Evolutionary conservation across 2,113 vertebrate species (phyloP), one percentile per base, ranked within the genome.

Genomic region (Geothlypis trichas): DNA sequence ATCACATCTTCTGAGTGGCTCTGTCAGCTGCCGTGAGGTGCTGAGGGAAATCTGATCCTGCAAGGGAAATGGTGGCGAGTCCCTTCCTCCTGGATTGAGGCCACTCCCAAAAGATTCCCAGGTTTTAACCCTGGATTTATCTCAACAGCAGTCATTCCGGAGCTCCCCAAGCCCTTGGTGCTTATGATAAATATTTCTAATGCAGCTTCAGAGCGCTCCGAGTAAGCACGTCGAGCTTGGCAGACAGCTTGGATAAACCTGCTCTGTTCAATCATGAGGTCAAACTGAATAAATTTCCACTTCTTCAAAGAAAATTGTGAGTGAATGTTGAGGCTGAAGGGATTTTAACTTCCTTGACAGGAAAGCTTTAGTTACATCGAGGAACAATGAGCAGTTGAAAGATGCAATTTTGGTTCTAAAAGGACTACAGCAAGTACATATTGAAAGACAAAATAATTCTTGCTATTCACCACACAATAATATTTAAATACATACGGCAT

Each of bases 231-330:
- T 54, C 5, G 5, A 15, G 79, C 86, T 76, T 67, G 89, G 87
- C 79, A 92, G 87, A 44, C 16, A 23, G 91, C 63, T 81, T 59
- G 73, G 84, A 67, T 37, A 44, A 96, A 58, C 62, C 49, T 73
- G 31, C 89, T 95, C 54, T 87, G 46, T 49, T 44, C 87, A 87
- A 92, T 96, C 91, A 74, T 90, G 83, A 91, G 67, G 69, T 97
- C 82, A 94, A 61, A 41, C 75, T 46, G 88, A 81, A 90, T 52
- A 89, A 57, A 88, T 85, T 80, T 84, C n/a, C 90, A 30, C 63
- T 91, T 79, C 61, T 84, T 81, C 87, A 90, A 28, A 89, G 66
- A 81, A 95, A 95, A 96, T 89, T 59, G 42, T 84, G 75, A 35
- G 27, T 61, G 84, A 91, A 46, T 90, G 77, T 59, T 24, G 79